Evolutionary conservation across 2,888 invertebrate species (phyloP), one percentile per base, ranked within the genome.

Genomic region (Drosophila seclusa): DNA sequence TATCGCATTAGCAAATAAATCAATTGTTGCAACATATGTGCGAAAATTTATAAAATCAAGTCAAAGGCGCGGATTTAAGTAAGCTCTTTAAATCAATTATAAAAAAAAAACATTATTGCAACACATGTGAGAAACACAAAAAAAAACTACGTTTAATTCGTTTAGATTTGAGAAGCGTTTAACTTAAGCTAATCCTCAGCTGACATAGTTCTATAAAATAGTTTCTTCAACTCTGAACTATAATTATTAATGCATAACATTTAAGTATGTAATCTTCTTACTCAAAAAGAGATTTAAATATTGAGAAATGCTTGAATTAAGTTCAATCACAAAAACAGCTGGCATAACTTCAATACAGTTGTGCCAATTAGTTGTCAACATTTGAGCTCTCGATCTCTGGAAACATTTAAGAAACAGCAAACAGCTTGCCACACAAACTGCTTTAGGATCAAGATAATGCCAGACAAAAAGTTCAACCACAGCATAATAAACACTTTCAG

Each of bases 1-100:
- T 83, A 83, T 80, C 77, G 77, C 68, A 80, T 83, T 76, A 73
- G 49, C 40, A 40, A 38, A 21, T 45, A 59, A 76, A 76, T 82
- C 83, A 80, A 86, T 83, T 83, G 62, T 69, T 54, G 57, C 16
- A 62, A 53, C 78, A 80, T 64, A 65, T 80, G 81, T 34, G 54
- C 36, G 45, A 52, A 24, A 61, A 38, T 24, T 24, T 13, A 31
- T 1, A 7, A 24, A 53, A 16, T 29, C 21, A 50, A 60, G 45
- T 48, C 53, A 10, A 55, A 34, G 21, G 31, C 5, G 24, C 24
- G 10, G 27, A 36, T 48, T 60, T 36, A 18, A 24, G 2, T 13
- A 21, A 34, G 21, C 32, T 40, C 32, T 54, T 40, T 13, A 24
- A 38, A 34, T n/a, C 32, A 21, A 34, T 34, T 40, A 4, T 21